These are phyloP conservation scores for Microhierax caerulescens DNA, from an alignment of 2,797 vertebrate genomes.

Conservation along the genomic window DNA sequence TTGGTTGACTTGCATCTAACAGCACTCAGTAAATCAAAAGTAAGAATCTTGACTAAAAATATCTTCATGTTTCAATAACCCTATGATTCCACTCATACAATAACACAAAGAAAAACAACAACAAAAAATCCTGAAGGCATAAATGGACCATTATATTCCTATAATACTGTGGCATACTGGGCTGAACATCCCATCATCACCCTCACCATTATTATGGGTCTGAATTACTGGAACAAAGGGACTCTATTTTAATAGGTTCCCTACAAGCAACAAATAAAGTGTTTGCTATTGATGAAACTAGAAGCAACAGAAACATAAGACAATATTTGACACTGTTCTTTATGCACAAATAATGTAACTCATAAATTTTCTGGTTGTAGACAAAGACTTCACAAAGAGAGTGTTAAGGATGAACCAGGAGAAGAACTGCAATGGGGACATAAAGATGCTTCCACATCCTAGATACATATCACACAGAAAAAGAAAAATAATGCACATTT, in stretches of 20 bases:
- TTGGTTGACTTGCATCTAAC: neutral
- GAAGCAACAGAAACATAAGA: neutral
- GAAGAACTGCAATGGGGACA: neutral
- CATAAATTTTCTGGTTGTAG: neutral
- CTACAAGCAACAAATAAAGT: neutral
- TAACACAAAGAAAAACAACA: neutral
- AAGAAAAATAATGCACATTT: neutral
- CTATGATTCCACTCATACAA: neutral
- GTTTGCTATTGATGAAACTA: neutral
- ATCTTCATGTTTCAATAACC: neutral
- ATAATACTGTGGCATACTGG: neutral
- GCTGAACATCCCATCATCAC: neutral
- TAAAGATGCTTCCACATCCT: neutral
- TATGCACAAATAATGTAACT: neutral
- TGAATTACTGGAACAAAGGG: neutral
- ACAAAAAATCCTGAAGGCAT: neutral
- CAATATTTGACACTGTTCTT: neutral
- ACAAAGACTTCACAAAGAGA: neutral
- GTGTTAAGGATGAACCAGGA: neutral
- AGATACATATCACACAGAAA: neutral
- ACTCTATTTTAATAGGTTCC: neutral
- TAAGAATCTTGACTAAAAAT: neutral
- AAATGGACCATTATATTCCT: neutral
- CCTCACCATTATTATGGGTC: neutral
- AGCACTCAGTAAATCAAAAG: neutral